Evolutionary conservation across 2,113 vertebrate genomes (phyloP).

Genomic region (Cebidichthys violaceus): DNA sequence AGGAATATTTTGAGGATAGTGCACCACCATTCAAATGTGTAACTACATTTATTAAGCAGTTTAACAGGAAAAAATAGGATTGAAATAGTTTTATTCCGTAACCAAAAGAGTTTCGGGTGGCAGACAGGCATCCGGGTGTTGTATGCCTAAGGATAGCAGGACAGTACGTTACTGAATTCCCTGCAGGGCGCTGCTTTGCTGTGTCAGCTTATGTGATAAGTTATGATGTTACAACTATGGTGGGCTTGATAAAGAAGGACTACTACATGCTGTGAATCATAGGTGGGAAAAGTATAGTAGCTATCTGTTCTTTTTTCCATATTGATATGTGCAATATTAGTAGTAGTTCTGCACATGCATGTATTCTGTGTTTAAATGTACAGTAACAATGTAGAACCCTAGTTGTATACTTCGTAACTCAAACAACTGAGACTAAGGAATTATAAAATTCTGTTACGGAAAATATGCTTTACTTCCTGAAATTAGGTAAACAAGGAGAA

Average conservation of each 20-base stretch:
- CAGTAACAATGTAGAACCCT: not conserved
- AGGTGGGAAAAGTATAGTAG: constrained; percentile 1
- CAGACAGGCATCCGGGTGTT: not conserved
- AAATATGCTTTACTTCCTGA: not conserved
- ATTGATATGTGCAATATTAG: constrained; percentile 17
- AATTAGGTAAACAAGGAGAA: constrained; percentile 21
- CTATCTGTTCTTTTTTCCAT: constrained; percentile 11
- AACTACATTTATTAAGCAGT: not conserved
- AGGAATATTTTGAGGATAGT: not conserved
- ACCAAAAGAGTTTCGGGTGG: constrained; percentile 11
- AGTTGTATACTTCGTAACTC: not conserved
- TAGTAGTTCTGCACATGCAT: not conserved
- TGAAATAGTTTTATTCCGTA: not conserved
- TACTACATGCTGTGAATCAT: constrained; percentile 15
- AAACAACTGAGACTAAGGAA: not conserved
- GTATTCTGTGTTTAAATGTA: not conserved
- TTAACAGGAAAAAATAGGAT: fast-evolving
- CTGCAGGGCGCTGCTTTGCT: constrained; percentile 39
- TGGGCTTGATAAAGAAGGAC: constrained; percentile 5
- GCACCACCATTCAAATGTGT: not conserved
- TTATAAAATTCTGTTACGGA: not conserved
- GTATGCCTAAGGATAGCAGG: constrained; percentile 12
- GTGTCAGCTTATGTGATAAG: constrained; percentile 30
- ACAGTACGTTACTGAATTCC: not conserved
- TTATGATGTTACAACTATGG: constrained; percentile 12